A percentile compares a stretch with the other conserved stretches of the same genome.
Evolutionary conservation across 2,113 vertebrate species (phyloP).

Genomic region (Eudorcas thomsonii): DNA sequence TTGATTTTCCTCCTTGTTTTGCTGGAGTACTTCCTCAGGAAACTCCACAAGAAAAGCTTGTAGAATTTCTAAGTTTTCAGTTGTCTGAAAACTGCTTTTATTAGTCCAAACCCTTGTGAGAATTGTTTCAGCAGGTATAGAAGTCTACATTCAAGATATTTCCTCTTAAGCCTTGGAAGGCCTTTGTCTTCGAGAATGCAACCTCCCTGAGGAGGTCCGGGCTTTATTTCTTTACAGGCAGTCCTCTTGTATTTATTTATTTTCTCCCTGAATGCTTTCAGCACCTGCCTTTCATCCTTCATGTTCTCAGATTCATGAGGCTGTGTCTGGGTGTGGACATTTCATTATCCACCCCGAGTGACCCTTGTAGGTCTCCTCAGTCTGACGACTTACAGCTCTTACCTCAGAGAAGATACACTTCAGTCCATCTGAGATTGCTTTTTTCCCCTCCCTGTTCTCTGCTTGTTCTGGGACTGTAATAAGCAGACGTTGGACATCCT

Average conservation of each 20-base stretch:
- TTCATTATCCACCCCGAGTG: background rate
- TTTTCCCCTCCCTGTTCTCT: background rate
- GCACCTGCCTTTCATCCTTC: background rate
- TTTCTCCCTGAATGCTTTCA: background rate
- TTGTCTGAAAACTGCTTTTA: background rate
- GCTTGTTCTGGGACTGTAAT: background rate
- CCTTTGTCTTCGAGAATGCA: background rate
- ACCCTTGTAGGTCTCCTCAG: background rate
- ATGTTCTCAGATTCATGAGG: background rate
- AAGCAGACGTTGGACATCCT: background rate
- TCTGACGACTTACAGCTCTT: background rate
- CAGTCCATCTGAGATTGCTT: background rate
- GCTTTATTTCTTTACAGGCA: background rate
- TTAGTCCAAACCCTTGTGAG: background rate
- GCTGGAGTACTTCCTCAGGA: background rate
- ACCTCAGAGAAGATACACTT: background rate
- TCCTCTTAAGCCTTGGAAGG: background rate
- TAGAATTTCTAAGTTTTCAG: background rate
- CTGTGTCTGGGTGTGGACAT: background rate
- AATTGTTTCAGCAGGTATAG: background rate
- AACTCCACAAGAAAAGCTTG: background rate
- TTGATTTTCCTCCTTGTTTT: background rate
- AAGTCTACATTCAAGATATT: background rate
- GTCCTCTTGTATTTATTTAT: background rate
- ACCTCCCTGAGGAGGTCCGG: background rate